Evolutionary conservation across 1,140 invertebrate species (phyloP).

Genomic region (Heterodera carotae): DNA sequence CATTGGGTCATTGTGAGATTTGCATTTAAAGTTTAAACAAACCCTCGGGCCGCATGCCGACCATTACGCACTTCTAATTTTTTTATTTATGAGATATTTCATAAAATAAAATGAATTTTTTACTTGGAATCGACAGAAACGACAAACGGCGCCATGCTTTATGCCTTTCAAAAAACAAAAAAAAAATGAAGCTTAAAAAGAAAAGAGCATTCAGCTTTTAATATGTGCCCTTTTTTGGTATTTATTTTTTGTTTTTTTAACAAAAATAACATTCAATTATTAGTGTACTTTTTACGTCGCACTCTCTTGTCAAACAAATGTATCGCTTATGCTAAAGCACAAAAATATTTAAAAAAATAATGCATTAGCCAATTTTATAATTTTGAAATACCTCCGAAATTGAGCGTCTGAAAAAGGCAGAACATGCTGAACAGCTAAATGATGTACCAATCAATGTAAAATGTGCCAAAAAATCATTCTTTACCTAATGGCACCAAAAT

Average conservation of each 20-base stretch:
- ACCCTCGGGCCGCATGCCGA: neutral
- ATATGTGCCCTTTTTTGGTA: no score
- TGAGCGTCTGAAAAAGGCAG: neutral
- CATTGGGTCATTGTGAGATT: no score
- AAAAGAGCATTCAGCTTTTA: no score
- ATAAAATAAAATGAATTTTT: neutral
- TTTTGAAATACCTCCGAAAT: neutral
- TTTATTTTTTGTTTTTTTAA: no score
- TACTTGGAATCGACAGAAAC: constrained; percentile 8
- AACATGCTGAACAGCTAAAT: neutral
- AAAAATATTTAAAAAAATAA: neutral
- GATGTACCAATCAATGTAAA: no score
- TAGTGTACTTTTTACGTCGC: neutral
- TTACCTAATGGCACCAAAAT: neutral
- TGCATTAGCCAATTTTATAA: neutral
- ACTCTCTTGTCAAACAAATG: neutral
- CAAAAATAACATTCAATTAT: no score
- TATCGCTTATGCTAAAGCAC: neutral
- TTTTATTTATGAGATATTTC: neutral
- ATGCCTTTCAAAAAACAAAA: neutral
- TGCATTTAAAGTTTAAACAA: neutral
- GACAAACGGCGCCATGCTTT: neutral
- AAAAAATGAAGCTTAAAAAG: neutral
- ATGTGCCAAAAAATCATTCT: no score
- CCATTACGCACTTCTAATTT: neutral